Evolutionary conservation across 2,888 invertebrate species (phyloP).

Genomic region (Dicranocentrus wangi): DNA sequence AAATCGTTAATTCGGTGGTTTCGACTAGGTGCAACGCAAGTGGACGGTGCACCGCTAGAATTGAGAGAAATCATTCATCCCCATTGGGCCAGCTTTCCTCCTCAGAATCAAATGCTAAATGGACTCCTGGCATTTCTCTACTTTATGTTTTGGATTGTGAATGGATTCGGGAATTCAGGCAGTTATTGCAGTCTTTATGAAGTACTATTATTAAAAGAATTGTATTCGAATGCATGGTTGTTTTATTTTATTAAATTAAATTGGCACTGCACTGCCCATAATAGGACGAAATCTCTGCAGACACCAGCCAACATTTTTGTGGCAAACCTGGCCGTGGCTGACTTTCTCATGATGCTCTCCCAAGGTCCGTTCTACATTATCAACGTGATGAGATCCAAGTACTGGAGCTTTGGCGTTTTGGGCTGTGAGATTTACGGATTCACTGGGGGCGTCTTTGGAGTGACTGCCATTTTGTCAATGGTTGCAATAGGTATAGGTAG

Average conservation of each 20-base stretch:
- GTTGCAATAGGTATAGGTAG: conserved; percentile 48
- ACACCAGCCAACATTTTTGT: conserved; percentile 76
- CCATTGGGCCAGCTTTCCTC: conserved; percentile 74
- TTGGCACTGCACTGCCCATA: too few relatives aligned
- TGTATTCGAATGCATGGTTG: neutral
- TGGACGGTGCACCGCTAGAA: conserved; percentile 72
- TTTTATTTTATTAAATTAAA: too few relatives aligned
- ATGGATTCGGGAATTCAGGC: conserved; percentile 74
- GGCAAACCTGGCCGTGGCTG: conserved; percentile 75
- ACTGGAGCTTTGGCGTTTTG: conserved; percentile 74
- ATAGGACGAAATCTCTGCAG: conserved; percentile 45
- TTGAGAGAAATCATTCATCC: conserved; percentile 73
- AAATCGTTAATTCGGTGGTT: too few relatives aligned
- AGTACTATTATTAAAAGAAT: conserved; percentile 21
- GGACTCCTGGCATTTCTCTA: conserved; percentile 72
- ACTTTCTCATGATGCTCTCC: conserved; percentile 74
- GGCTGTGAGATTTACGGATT: conserved; percentile 67
- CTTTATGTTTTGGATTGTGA: conserved; percentile 60
- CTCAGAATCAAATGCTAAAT: conserved; percentile 73
- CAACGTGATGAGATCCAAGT: conserved; percentile 73
- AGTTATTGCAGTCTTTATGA: conserved; percentile 53
- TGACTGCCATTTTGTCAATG: conserved; percentile 61
- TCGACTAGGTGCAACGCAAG: conserved; percentile 42
- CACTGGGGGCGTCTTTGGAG: conserved; percentile 54
- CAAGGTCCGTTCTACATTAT: conserved; percentile 74